phyloP scores from a whole-genome alignment of 2,888 invertebrate genomes.

The Plemyria rubiginata region DNA sequence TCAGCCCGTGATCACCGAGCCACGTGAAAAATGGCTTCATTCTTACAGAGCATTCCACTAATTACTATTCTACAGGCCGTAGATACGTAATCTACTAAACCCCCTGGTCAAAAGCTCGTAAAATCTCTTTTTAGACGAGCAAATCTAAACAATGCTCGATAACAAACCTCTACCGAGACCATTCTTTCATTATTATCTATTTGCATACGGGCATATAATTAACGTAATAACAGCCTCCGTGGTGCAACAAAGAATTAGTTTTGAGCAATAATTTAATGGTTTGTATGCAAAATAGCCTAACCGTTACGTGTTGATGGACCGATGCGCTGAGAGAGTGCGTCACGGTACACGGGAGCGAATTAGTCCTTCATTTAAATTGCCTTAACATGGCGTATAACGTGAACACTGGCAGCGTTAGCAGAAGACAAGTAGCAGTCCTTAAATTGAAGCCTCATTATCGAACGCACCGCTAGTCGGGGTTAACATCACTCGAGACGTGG shows the following conservation, averaged over 20 bases:
- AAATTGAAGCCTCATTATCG: conserved; percentile 54
- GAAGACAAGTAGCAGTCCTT: conserved; percentile 41
- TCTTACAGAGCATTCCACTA: conserved; percentile 47
- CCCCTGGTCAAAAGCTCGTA: conserved; percentile 54
- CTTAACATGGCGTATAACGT: conserved; percentile 72
- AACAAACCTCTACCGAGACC: conserved; percentile 66
- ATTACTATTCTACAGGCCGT: conserved; percentile 27
- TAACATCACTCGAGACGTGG: conserved; percentile 55
- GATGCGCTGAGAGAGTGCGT: conserved; percentile 77
- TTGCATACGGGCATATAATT: conserved; percentile 82
- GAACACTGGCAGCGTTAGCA: conserved; percentile 41
- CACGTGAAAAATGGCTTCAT: conserved; percentile 74
- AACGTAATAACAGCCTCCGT: conserved; percentile 82
- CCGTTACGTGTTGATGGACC: conserved; percentile 83
- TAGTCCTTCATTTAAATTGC: conserved; percentile 83
- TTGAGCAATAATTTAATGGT: conserved; percentile 85
- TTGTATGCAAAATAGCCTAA: conserved; percentile 83
- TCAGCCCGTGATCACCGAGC: conserved; percentile 40
- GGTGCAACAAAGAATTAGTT: conserved; percentile 84
- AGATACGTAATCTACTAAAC: conserved; percentile 33
- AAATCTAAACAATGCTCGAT: conserved; percentile 64
- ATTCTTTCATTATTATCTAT: conserved; percentile 80
- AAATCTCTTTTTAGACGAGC: conserved; percentile 46
- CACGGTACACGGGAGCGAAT: conserved; percentile 80
- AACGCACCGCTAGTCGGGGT: conserved; percentile 64